Base-by-base conservation (phyloP, 2,888 invertebrate genomes). In the Mesorhabditis belari region DNA sequence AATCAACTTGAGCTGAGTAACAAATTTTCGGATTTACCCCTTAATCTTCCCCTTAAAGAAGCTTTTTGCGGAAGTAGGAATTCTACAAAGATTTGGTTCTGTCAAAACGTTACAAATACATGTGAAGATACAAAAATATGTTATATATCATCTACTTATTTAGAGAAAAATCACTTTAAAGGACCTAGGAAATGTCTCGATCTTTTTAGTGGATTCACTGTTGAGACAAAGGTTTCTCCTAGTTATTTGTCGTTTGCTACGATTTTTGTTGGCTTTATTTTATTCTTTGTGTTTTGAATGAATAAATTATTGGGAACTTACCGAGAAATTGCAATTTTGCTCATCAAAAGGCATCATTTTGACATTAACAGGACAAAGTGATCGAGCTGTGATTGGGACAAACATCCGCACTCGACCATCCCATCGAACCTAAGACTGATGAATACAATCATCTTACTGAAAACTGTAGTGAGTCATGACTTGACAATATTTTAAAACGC, bases 321-420 rank as follows among this genome's bases (percentile, higher is more conserved):
- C 80, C 63, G 68, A 64, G 63, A 80, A 80, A 5, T 73, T 66
- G 72, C 80, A 80, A 23, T 66, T 71, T 56, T 80, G 80, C 12
- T 68, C 70, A 63, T 80, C 80, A 63, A 80, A 80, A 17, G 80
- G 80, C 58, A 80, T 79, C 49, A 77, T 71, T 62, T 79, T 80
- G 61, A 80, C 78, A 60, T 80, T 81, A 64, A 80, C 76, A 4
- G 80, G 80, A 60, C 80, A 80, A 51, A 80, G 68, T 35, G 75
- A 71, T 50, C 79, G 67, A 5, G 80, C 78, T 5, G 80, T 73
- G 35, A 80, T 76, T 6, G 80, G 79, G 5, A 80, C 70, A 57
- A 80, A 80, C 65, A 76, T 69, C 28, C 80, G 67, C 29, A 81
- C 72, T 4, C 64, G 65, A 4, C 75, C 75, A n/a, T 35, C 44